Conservation (phyloP, 2,113 vertebrate genomes). For the Melanotaenia duboulayi region DNA sequence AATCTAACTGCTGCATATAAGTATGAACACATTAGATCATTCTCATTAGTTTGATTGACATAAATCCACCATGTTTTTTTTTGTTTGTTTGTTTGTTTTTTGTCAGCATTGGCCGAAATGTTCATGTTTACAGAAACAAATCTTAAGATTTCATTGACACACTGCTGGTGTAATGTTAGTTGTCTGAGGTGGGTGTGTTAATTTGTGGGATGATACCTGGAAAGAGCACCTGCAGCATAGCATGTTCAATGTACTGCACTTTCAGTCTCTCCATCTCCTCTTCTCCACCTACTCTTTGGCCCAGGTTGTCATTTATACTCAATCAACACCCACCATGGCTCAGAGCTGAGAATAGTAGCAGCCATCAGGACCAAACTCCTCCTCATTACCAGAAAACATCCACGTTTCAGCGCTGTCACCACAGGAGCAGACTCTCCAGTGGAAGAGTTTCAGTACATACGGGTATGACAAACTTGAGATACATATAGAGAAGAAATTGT, state of each 20-base stretch:
- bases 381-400: constrained; percentile 92
- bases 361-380: constrained; percentile 98
- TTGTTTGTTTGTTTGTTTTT: neutral
- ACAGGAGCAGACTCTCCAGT: constrained; percentile 87
- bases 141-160: neutral
- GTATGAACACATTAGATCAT: too few relatives aligned
- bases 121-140: neutral
- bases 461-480: constrained; percentile 78
- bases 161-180: constrained; percentile 17
- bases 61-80: neutral
- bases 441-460: constrained; percentile 98
- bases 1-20: too few relatives aligned
- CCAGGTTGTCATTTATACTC: constrained; percentile 97
- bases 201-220: constrained; percentile 36
- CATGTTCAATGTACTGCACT: constrained; percentile 31
- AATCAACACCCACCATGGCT: constrained; percentile 96
- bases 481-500: neutral
- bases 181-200: constrained; percentile 30
- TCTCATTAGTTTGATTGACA: too few relatives aligned
- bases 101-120: neutral
- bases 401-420: constrained; percentile 69
- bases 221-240: constrained; percentile 35
- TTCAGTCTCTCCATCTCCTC: constrained; percentile 16
- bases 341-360: constrained; percentile 90
- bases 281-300: constrained; percentile 22